Percentiles rank a stretch among this genome's conserved stretches.
phyloP scores from a whole-genome alignment of 2,797 vertebrate species.

The Cheirogaleus major region DNA sequence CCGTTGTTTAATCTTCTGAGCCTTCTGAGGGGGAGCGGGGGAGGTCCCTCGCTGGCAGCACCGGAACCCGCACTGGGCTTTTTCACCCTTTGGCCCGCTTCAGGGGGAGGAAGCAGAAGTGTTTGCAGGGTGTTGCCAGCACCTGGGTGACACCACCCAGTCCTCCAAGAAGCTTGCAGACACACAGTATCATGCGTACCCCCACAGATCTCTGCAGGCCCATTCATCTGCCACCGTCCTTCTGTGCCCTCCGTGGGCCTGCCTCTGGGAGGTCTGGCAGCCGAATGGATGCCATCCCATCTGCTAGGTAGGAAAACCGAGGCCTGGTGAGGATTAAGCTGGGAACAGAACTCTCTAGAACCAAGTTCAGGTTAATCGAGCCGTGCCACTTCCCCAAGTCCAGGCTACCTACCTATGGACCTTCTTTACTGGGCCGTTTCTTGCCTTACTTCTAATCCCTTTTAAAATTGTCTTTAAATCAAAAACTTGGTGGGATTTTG shows the following conservation, averaged over 20 bases:
- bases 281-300: not conserved
- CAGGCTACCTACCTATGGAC: not conserved
- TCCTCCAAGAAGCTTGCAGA: not conserved
- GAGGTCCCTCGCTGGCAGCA: not conserved
- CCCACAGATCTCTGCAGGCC: not conserved
- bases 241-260: not conserved
- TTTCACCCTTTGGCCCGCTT: not conserved
- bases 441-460: not conserved
- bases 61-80: not conserved
- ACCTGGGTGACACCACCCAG: not conserved
- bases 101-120: not conserved
- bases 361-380: not conserved
- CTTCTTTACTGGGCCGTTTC: not conserved
- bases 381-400: too few relatives aligned
- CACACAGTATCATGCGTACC: not conserved
- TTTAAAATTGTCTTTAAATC: not conserved
- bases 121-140: not conserved
- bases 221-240: not conserved
- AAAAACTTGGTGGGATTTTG: not conserved
- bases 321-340: not conserved
- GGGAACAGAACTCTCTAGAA: not conserved
- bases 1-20: constrained; percentile 38
- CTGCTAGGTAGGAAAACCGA: not conserved
- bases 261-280: not conserved
- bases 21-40: not conserved